Evolutionary conservation across 2,113 vertebrate genomes (phyloP), one percentile per base, ranked within the genome.

Genomic region (Empidonax alnorum): DNA sequence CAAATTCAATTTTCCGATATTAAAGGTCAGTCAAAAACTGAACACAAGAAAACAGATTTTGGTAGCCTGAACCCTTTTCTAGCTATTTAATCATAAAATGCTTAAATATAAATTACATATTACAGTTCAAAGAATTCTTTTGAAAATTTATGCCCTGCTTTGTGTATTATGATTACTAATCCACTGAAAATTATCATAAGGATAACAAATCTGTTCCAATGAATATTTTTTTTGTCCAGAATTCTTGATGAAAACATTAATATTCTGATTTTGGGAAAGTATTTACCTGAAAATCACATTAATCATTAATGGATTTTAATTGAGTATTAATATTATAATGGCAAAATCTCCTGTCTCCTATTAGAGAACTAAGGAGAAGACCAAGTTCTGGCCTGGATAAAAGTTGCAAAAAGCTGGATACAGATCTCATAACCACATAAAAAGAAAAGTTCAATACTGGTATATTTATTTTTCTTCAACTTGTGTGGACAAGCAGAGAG

Each of bases 381-480:
- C 16, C 27, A 56, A 46, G 33, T 81, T 68, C 73, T 93, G 76
- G 41, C 41, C 55, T 77, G 66, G 47, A 53, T 59, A 86, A 81
- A 28, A 89, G 27, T 4, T 52, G 37, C 24, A 90, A 75, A 75
- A 86, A 82, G 28, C 49, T 77, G 50, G n/a, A 94, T 93, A 68
- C 73, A 87, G 47, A 87, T 44, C 14, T 74, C 84, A 12, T 90
- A 93, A 79, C 27, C 22, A 73, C 33, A 72, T 58, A 66, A 72
- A 84, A 85, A 87, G 21, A 65, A 19, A 89, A 71, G 15, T 22
- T 83, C 25, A 62, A 1, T 63, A 66, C 3, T n/a, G 14, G 23
- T 91, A 19, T 55, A 62, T 72, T 89, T 82, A 55, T 61, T 92
- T 94, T 89, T 65, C 33, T 94, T 80, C 46, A 96, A 50, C 37